These are phyloP conservation scores for Antedon mediterranea DNA, from an alignment of 53 echinoderm and acorn worm genomes.

Conservation along the genomic window DNA sequence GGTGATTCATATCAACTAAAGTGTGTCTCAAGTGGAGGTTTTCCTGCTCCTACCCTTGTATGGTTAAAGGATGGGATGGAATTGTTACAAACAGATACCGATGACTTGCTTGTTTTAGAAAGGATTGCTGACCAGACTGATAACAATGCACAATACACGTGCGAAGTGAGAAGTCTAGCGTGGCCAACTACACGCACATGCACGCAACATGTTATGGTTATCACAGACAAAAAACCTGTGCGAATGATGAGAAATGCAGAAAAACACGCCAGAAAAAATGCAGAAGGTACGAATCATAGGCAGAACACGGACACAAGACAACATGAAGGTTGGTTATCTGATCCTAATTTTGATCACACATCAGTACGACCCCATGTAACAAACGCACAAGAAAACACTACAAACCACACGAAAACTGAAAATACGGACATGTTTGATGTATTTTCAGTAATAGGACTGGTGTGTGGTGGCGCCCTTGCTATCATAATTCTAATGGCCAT, in stretches of 20 bases:
- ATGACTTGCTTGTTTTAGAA: not conserved
- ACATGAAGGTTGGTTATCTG: not conserved
- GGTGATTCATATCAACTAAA: not conserved
- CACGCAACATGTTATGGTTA: not conserved
- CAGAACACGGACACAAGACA: not conserved
- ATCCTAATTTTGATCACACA: not conserved
- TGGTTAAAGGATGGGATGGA: not conserved
- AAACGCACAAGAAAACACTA: not conserved
- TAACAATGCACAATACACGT: not conserved
- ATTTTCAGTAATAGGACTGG: not conserved
- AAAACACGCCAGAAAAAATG: not conserved
- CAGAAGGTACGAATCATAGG: no score
- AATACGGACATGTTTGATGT: not conserved
- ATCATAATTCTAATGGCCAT: not conserved
- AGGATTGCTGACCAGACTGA: not conserved
- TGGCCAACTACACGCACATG: not conserved
- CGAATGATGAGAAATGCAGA: not conserved
- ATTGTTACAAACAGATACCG: not conserved
- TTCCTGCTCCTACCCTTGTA: not conserved
- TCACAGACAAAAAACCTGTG: not conserved
- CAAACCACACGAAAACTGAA: not conserved
- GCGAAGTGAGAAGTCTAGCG: not conserved
- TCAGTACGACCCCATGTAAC: not conserved
- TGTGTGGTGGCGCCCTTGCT: not conserved
- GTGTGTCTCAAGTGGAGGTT: not conserved